These are phyloP conservation scores for Lathamus discolor DNA, from an alignment of 2,113 vertebrate species.

Conservation along the genomic window DNA sequence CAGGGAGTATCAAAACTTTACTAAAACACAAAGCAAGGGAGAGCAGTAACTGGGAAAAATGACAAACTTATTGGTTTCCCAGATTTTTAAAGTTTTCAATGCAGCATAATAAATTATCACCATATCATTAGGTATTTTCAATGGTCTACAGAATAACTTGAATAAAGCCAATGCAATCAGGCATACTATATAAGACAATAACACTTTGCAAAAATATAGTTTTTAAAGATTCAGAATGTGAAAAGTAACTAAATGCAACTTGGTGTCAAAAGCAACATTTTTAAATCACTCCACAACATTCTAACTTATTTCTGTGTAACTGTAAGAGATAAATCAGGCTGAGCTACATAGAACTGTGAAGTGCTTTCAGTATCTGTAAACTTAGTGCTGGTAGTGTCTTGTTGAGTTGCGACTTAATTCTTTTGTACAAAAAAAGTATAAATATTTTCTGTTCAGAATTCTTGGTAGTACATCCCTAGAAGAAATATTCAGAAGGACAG, in stretches of 20 bases:
- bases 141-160: constrained; percentile 66
- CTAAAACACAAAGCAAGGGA: constrained; percentile 8
- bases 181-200: constrained; percentile 57
- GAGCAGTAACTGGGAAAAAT: constrained; percentile 40
- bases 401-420: constrained; percentile 78
- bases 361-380: constrained; percentile 82
- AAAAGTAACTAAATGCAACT: constrained; percentile 63
- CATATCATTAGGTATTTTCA: constrained; percentile 59
- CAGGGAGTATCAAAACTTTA: background rate
- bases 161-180: constrained; percentile 60
- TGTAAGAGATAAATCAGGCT: constrained; percentile 52
- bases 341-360: constrained; percentile 68
- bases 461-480: constrained; percentile 53
- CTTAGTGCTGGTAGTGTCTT: constrained; percentile 91
- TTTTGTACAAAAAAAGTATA: constrained; percentile 93
- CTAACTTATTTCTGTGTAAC: constrained; percentile 39
- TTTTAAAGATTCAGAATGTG: constrained; percentile 55
- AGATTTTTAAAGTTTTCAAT: constrained; percentile 61
- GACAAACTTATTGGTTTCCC: constrained; percentile 43
- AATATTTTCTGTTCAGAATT: constrained; percentile 85
- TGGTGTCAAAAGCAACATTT: constrained; percentile 49
- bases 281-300: constrained; percentile 19
- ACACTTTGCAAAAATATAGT: constrained; percentile 62
- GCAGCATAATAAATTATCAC: constrained; percentile 70
- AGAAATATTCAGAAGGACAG: constrained; percentile 41